Conservation (phyloP, 2,888 invertebrate species). For the Stenchaetothrips biformis region DNA sequence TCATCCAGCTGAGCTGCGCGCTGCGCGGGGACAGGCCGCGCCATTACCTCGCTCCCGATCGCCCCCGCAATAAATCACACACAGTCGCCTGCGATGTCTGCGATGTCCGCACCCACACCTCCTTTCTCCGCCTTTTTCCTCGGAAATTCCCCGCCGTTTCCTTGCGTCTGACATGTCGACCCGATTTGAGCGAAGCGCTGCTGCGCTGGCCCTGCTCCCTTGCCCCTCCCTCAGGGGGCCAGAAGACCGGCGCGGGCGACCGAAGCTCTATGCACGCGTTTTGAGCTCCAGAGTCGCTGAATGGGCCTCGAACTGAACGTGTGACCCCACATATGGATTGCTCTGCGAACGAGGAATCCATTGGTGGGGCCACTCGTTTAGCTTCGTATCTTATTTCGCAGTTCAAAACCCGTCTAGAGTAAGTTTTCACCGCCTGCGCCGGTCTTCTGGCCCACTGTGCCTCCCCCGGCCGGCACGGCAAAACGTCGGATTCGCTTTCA, state of each 20-base stretch:
- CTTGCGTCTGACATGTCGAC: background rate
- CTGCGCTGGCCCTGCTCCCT: background rate
- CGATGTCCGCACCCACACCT: too few relatives aligned
- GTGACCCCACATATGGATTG: too few relatives aligned
- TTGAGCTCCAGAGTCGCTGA: too few relatives aligned
- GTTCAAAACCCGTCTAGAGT: too few relatives aligned
- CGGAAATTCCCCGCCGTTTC: background rate
- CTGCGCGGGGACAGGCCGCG: background rate
- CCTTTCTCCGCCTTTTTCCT: background rate
- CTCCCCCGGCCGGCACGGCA: background rate
- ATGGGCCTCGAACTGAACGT: too few relatives aligned
- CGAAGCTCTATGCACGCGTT: too few relatives aligned
- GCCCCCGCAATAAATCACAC: constrained; percentile 7
- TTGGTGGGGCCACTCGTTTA: too few relatives aligned
- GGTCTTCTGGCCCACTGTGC: too few relatives aligned
- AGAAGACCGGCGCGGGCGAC: too few relatives aligned
- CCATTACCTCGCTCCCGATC: background rate
- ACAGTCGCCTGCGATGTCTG: background rate
- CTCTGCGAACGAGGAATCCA: too few relatives aligned
- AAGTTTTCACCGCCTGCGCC: too few relatives aligned
- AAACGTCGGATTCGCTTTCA: background rate
- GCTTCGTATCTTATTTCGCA: too few relatives aligned
- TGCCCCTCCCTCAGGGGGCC: background rate
- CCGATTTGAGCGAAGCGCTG: background rate
- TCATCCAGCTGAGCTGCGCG: background rate